A percentile compares a stretch with the other conserved stretches of the same genome.
Conservation (phyloP, 1,140 invertebrate species). For the Bicyclus anynana region DNA sequence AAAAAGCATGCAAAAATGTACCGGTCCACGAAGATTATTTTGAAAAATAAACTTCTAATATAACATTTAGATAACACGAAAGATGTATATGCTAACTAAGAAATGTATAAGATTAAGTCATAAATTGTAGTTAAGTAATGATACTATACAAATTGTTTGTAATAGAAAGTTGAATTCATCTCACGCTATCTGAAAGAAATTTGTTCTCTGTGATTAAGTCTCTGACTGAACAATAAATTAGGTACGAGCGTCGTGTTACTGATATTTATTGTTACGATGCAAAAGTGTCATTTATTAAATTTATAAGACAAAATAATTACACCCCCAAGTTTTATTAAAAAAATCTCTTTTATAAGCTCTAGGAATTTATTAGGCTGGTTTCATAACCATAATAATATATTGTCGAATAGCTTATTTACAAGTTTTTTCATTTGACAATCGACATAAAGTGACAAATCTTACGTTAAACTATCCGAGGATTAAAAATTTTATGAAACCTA, state of each 20-base stretch:
- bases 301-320: background rate
- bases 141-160: constrained; percentile 11
- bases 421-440: too few relatives aligned
- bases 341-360: too few relatives aligned
- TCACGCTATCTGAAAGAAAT: constrained; percentile 21
- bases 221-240: constrained; percentile 4
- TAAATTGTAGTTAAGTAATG: constrained; percentile 1
- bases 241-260: constrained; percentile 4
- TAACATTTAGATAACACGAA: background rate
- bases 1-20: too few relatives aligned
- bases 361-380: too few relatives aligned
- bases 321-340: too few relatives aligned
- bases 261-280: background rate
- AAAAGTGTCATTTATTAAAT: background rate
- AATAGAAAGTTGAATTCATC: constrained; percentile 18
- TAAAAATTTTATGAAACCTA: too few relatives aligned
- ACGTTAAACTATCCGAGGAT: too few relatives aligned
- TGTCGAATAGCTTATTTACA: too few relatives aligned
- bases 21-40: too few relatives aligned
- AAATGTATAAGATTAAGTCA: background rate
- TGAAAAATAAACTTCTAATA: background rate
- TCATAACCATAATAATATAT: too few relatives aligned
- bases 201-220: constrained; percentile 11
- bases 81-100: background rate
- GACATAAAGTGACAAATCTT: too few relatives aligned